These are phyloP conservation scores for Agrochola litura DNA, from an alignment of 2,888 invertebrate species.

Conservation along the genomic window DNA sequence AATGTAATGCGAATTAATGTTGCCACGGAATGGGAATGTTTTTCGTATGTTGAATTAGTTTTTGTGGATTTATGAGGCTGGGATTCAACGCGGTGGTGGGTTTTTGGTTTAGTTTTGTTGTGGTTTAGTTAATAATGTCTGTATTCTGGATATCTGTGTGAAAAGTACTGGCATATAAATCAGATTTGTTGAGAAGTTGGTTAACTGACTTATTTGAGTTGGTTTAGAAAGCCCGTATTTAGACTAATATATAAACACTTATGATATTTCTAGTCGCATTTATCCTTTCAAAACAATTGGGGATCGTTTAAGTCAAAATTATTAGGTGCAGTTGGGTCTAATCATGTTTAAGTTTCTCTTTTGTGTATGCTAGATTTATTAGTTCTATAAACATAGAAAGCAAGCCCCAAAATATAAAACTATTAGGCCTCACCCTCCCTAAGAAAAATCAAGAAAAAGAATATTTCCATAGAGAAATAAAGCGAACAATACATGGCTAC, in stretches of 20 bases:
- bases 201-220: neutral
- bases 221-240: neutral
- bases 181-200: neutral
- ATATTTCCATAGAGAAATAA: conserved; percentile 48
- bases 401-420: neutral
- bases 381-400: neutral
- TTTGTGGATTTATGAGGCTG: conserved; percentile 19
- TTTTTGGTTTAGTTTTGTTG: neutral
- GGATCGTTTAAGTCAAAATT: neutral
- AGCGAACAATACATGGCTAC: conserved; percentile 59
- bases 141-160: neutral
- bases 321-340: neutral
- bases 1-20: conserved; percentile 65
- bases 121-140: neutral
- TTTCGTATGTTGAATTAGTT: conserved; percentile 61
- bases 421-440: neutral
- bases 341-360: neutral
- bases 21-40: conserved; percentile 56
- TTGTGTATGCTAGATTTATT: neutral
- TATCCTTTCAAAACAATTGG: neutral
- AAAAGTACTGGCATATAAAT: neutral
- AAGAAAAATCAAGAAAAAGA: conserved; percentile 32
- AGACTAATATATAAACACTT: neutral
- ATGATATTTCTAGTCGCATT: too few species aligned
- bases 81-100: conserved; percentile 1